Evolutionary conservation across 2,797 vertebrate genomes (phyloP), one percentile per base, ranked within the genome.

Genomic region (Cuniculus paca): DNA sequence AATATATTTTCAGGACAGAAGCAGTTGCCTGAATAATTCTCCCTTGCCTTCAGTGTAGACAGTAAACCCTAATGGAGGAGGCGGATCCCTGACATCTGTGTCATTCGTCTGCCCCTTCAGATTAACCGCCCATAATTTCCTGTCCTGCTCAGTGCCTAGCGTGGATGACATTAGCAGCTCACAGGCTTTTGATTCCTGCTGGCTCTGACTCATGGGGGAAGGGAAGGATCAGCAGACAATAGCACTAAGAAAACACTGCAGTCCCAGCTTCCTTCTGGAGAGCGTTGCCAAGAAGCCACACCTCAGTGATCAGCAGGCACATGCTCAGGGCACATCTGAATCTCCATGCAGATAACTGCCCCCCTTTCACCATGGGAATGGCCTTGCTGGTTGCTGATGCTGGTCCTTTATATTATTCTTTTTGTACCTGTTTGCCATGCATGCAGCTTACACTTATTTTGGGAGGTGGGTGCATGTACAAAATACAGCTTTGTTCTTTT

Each of bases 1-100:
- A 65, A 58, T 70, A 54, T 39, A 36, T 93, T 96, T 86, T 90
- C 36, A 78, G 19, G 79, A 14, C 22, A 82, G 63, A 86, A 84
- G 14, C 4, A 60, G 16, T 63, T 78, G 54, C 36, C 48, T 70
- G 12, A 9, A n/a, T 42, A 74, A 19, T 48, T 74, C 63, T 34
- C 12, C 54, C 6, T 11, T 83, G 31, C 4, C 16, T 60, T 79
- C 22, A 60, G 1, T 14, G 6, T 34, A 72, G 34, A 28, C 36
- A 90, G 31, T 48, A 52, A 84, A 92, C 56, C 45, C 28, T 60
- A 22, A 52, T 52, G 8, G 42, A n/a, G 5, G 7, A 56, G 42
- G 22, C n/a, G 79, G 42, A 80, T 8, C 1, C 19, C 9, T 42
- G 24, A 20, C 34, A 16, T 68, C 13, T 14, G 31, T 5, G 1